Percentiles rank a stretch among this genome's conserved stretches.
Evolutionary conservation across 2,113 vertebrate genomes (phyloP).

Genomic region (Pelodiscus sinensis): DNA sequence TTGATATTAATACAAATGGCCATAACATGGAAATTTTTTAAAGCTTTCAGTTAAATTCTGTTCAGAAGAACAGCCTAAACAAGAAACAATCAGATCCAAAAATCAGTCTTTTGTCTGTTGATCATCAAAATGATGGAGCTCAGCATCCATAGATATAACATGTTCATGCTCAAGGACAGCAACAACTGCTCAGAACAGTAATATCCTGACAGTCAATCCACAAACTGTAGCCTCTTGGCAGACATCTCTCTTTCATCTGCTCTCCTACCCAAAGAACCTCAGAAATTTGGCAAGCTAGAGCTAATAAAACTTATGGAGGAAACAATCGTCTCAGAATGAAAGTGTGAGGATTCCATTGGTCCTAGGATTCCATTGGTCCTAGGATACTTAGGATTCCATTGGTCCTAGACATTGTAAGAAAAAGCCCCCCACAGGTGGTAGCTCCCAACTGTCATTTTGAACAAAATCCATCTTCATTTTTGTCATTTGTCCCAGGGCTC

Average conservation of each 20-base stretch:
- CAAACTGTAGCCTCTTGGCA: not conserved
- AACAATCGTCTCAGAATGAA: not conserved
- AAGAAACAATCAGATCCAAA: not conserved
- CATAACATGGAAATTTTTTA: not conserved
- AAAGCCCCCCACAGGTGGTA: not conserved
- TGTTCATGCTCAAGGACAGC: not conserved
- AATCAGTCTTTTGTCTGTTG: not conserved
- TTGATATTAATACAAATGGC: conserved; percentile 15
- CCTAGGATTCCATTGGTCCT: not conserved
- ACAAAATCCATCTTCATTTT: not conserved
- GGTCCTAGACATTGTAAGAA: not conserved
- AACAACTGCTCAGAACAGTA: not conserved
- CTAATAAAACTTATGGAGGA: not conserved
- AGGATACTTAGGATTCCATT: not conserved
- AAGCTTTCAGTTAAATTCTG: not conserved
- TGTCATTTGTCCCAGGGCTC: not conserved
- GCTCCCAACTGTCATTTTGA: not conserved
- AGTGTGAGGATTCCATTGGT: too few species aligned
- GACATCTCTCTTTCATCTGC: not conserved
- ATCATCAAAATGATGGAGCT: not conserved
- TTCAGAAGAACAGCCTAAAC: not conserved
- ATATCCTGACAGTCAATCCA: not conserved
- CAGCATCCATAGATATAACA: not conserved
- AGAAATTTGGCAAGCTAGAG: not conserved
- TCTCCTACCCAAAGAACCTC: not conserved